Conservation (phyloP, 2,113 vertebrate species). For the Amazona vittata region DNA sequence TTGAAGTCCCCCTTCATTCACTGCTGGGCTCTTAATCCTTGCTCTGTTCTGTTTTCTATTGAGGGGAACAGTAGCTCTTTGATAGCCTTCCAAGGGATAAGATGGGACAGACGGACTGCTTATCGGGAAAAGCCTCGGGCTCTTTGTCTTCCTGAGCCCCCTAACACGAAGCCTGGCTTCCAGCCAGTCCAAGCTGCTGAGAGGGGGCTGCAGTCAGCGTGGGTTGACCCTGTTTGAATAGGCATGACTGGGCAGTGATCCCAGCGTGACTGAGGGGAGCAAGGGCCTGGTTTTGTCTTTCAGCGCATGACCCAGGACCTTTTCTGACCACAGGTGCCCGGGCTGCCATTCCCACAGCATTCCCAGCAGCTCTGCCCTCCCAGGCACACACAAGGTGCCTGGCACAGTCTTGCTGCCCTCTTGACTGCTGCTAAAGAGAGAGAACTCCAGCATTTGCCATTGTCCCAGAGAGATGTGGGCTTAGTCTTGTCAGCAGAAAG, state of each 20-base stretch:
- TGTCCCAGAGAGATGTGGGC: not conserved
- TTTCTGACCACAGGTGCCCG: not conserved
- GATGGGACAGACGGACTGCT: not conserved
- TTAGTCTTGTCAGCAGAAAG: not conserved
- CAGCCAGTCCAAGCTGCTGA: not conserved
- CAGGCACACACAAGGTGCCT: not conserved
- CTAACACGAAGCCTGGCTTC: not conserved
- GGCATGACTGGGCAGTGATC: not conserved
- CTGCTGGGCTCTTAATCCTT: not conserved
- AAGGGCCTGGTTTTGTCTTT: not conserved
- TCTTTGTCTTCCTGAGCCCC: not conserved
- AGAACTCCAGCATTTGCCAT: not conserved
- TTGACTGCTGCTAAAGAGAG: not conserved
- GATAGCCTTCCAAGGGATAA: not conserved
- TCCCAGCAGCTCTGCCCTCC: not conserved
- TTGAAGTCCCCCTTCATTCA: not conserved
- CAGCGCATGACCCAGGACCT: not conserved
- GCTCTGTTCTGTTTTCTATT: fast-evolving
- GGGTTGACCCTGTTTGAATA: not conserved
- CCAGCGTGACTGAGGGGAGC: not conserved
- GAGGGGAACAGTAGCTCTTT: not conserved
- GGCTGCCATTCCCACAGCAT: not conserved
- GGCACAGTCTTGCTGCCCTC: not conserved
- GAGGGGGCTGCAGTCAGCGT: not conserved
- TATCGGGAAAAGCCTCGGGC: not conserved